Conservation (phyloP, 2,888 invertebrate species). For the Smittia sp. region DNA sequence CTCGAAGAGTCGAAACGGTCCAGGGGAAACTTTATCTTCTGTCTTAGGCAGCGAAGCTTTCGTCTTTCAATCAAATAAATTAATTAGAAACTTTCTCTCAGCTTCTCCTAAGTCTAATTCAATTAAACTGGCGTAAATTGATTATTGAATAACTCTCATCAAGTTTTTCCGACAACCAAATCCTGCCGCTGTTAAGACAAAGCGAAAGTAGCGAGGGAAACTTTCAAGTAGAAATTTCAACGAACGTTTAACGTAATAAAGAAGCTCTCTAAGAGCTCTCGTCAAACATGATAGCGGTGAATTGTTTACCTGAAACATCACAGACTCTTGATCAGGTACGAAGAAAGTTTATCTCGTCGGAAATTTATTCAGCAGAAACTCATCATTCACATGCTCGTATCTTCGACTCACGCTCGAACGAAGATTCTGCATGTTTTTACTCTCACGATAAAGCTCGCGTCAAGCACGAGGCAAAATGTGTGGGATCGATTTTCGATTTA, state of each 20-base stretch:
- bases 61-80: background rate
- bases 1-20: background rate
- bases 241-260: background rate
- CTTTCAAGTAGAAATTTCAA: background rate
- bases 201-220: background rate
- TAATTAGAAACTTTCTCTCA: background rate
- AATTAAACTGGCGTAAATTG: slow-evolving; percentile 8
- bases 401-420: no score
- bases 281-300: background rate
- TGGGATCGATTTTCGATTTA: slow-evolving; percentile 8
- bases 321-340: background rate
- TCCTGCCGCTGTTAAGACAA: no score
- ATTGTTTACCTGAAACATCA: background rate
- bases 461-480: background rate
- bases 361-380: no score
- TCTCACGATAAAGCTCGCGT: background rate
- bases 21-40: no score
- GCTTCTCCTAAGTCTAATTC: background rate
- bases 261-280: background rate
- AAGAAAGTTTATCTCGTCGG: background rate
- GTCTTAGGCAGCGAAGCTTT: no score
- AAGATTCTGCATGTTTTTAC: background rate
- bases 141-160: slow-evolving; percentile 7
- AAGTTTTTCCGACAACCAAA: background rate
- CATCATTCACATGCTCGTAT: no score